Evolutionary conservation across 2,888 invertebrate genomes (phyloP).

Genomic region (Camptogramma bilineatum): DNA sequence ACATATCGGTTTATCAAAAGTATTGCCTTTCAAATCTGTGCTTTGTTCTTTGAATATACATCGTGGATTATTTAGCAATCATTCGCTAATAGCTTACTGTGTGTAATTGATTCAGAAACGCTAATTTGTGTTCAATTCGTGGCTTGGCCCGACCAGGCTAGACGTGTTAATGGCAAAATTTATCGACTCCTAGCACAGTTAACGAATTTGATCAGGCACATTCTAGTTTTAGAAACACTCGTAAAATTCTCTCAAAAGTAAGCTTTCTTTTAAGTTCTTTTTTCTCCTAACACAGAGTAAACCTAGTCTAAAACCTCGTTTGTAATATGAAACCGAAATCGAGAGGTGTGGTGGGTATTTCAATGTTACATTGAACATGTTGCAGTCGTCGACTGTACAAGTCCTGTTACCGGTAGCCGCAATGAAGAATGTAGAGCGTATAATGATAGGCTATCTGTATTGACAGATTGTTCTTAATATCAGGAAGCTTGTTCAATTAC

Average conservation of each 20-base stretch:
- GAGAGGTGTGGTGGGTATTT: background rate
- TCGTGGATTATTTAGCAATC: constrained; percentile 61
- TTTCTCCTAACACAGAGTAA: background rate
- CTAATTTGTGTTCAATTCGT: constrained; percentile 69
- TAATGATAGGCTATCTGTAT: constrained; percentile 57
- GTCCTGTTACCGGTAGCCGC: constrained; percentile 53
- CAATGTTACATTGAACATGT: background rate
- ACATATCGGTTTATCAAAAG: constrained; percentile 1
- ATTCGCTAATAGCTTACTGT: constrained; percentile 64
- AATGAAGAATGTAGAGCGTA: constrained; percentile 48
- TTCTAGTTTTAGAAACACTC: background rate
- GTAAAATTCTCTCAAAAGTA: background rate
- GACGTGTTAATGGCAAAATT: constrained; percentile 62
- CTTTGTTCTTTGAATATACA: constrained; percentile 31
- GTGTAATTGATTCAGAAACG: constrained; percentile 73
- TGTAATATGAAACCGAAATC: background rate
- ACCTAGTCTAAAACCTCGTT: background rate
- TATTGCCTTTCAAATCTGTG: constrained; percentile 24
- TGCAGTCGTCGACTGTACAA: constrained; percentile 28
- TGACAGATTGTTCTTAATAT: constrained; percentile 52
- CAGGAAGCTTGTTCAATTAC: constrained; percentile 39
- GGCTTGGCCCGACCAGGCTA: constrained; percentile 46
- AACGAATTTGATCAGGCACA: constrained; percentile 6
- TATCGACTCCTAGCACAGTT: constrained; percentile 43
- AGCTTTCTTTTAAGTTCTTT: background rate